Percentiles rank a stretch among this genome's conserved stretches.
Evolutionary conservation across 2,113 vertebrate genomes (phyloP).

Genomic region (Columba janthina): DNA sequence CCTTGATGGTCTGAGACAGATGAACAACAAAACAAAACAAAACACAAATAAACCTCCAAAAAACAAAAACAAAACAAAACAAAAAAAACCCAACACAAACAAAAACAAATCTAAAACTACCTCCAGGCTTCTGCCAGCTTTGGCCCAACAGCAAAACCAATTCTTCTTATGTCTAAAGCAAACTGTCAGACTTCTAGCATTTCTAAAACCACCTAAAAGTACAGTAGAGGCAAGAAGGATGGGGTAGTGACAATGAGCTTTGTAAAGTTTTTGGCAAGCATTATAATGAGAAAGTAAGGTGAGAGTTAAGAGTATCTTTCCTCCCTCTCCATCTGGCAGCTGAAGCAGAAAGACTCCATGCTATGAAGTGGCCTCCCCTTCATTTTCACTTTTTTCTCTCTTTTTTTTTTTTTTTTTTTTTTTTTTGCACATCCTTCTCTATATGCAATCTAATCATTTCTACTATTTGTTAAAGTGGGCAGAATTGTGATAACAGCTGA

Average conservation of each 20-base stretch:
- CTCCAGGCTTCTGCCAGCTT: not conserved
- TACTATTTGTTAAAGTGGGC: not conserved
- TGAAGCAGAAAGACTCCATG: not conserved
- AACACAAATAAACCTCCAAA: too few species aligned
- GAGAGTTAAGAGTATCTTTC: not conserved
- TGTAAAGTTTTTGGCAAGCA: not conserved
- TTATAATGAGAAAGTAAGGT: not conserved
- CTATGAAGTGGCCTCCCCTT: not conserved
- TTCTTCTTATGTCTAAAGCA: not conserved
- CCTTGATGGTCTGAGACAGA: not conserved
- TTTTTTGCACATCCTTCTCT: not conserved
- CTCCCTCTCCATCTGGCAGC: not conserved
- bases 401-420: not conserved
- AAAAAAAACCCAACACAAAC: too few species aligned
- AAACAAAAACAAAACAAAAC: too few species aligned
- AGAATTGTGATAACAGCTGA: not conserved
- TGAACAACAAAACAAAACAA: not conserved
- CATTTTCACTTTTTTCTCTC: not conserved
- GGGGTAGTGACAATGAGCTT: not conserved
- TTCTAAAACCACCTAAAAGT: not conserved
- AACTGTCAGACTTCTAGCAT: not conserved
- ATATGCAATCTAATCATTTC: not conserved
- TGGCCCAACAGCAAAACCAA: not conserved
- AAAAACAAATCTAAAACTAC: not conserved
- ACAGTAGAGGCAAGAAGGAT: not conserved